Evolutionary conservation across 2,113 vertebrate genomes (phyloP), one percentile per base, ranked within the genome.

Genomic region (Brachypteracias leptosomus): DNA sequence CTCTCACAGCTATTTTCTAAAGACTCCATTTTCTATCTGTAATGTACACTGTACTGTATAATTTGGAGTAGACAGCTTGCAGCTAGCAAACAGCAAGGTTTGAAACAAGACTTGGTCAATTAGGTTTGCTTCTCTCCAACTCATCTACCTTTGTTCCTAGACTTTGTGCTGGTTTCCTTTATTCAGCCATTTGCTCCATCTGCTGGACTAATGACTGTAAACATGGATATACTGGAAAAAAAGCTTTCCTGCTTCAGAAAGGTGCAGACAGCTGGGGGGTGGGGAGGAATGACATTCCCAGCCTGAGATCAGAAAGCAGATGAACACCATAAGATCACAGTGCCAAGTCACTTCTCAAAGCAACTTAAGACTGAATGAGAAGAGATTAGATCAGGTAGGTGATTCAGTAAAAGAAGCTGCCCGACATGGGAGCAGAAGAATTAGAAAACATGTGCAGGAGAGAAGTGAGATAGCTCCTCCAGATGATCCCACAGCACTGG

Each of bases 131-230:
- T 67, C 55, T 84, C 65, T 72, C 58, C 65, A 84, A 4, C 18
- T 70, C 36, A 38, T 8, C 38, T 1, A 11, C 61, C 29, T 35
- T 49, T 42, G 44, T 21, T 40, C 66, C 58, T 26, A 19, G n/a
- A 28, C 59, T 15, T 5, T 0, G 0, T 17, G 26, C 63, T 83
- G 75, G 46, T 58, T 83, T 74, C 77, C 8, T 79, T 94, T 72
- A 61, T 29, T 78, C 95, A 81, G 80, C 88, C 66, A 93, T 95
- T 96, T 96, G 96, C 95, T 97, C 96, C 96, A 97, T 76, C 96
- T 96, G 83, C 90, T 97, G 96, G 96, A 93, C 80, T 89, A 78
- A 81, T 12, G 40, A 57, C 76, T 90, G 42, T 44, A 92, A 51
- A 61, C 9, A 24, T 9, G 57, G 42, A 46, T 33, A 36, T 1